phyloP scores from a whole-genome alignment of 2,113 vertebrate genomes.

The Ellobius talpinus region DNA sequence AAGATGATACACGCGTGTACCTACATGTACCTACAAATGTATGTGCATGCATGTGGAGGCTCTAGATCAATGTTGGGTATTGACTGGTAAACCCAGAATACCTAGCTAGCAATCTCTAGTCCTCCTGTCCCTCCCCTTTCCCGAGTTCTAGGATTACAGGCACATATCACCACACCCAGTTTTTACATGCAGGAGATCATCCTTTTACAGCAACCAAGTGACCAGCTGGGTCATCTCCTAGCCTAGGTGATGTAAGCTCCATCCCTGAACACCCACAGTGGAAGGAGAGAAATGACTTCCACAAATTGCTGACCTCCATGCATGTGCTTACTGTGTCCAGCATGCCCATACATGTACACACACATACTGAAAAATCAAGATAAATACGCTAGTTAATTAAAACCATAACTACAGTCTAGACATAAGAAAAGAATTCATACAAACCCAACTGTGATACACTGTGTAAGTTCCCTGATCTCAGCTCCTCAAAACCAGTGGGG shows the following conservation, averaged over 20 bases:
- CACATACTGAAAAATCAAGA: background rate
- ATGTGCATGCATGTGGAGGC: background rate
- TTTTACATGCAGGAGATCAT: too few relatives aligned
- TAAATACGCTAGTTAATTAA: background rate
- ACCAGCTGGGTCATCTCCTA: background rate
- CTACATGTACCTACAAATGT: background rate
- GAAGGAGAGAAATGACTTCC: background rate
- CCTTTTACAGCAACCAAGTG: background rate
- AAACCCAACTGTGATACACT: background rate
- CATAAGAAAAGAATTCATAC: background rate
- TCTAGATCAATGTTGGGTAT: background rate
- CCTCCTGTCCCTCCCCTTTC: background rate
- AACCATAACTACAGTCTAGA: background rate
- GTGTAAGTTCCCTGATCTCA: background rate
- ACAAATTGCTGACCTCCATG: too few relatives aligned
- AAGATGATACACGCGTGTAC: too few relatives aligned
- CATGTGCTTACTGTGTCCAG: accelerated
- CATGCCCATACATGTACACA: background rate
- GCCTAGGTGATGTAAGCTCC: background rate
- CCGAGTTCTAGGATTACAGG: background rate
- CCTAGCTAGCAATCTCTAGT: background rate
- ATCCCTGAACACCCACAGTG: too few relatives aligned
- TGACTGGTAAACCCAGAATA: background rate
- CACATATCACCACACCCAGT: background rate
- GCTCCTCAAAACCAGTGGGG: background rate